Conservation (phyloP, 2,797 vertebrate species). For the Sciurus carolinensis region DNA sequence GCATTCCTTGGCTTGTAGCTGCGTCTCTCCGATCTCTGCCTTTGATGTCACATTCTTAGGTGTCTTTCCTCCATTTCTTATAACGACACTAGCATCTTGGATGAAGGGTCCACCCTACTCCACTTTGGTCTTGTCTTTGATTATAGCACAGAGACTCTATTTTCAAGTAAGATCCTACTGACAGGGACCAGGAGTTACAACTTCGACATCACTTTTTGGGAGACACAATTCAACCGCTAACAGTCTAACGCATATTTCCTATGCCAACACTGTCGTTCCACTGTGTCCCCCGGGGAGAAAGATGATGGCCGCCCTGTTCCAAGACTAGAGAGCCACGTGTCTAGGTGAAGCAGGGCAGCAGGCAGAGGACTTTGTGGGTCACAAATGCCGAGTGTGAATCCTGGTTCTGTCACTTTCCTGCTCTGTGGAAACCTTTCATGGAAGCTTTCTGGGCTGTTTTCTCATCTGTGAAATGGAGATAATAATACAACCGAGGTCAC, state of each 20-base stretch:
- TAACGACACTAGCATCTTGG: not conserved
- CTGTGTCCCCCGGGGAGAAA: not conserved
- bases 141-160: not conserved
- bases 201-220: not conserved
- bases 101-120: not conserved
- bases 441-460: not conserved
- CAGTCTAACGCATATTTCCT: not conserved
- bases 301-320: not conserved
- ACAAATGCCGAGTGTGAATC: not conserved
- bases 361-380: not conserved
- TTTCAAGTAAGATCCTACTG: not conserved
- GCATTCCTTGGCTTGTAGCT: not conserved
- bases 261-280: too few species aligned
- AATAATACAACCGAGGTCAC: not conserved
- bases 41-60: not conserved
- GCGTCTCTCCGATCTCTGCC: not conserved
- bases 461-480: not conserved
- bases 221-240: not conserved
- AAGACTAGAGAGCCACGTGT: not conserved
- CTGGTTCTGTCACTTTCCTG: not conserved
- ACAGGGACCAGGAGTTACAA: not conserved
- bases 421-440: not conserved
- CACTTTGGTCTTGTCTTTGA: not conserved
- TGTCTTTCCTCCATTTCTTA: not conserved
- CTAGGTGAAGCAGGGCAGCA: not conserved